These are phyloP conservation scores for Pycnonotus jocosus DNA, from an alignment of 2,113 vertebrate genomes.

Conservation along the genomic window DNA sequence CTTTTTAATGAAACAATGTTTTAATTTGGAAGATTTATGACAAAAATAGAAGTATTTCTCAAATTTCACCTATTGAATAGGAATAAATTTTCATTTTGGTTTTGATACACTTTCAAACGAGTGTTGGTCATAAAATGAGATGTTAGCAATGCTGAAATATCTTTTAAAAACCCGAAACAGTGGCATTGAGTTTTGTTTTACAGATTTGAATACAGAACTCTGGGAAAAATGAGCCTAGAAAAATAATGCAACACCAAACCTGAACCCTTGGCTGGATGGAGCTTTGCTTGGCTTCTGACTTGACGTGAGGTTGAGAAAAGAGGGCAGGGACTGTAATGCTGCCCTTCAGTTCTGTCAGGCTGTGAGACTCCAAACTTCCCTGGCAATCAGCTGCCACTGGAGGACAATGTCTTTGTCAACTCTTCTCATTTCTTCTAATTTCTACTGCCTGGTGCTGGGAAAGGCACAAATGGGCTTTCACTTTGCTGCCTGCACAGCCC, in stretches of 20 bases:
- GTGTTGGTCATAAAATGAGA: background rate
- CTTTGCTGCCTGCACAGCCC: background rate
- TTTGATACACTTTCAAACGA: background rate
- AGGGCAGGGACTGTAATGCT: background rate
- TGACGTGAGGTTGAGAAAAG: background rate
- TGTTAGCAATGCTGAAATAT: background rate
- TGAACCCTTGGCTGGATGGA: background rate
- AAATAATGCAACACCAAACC: background rate
- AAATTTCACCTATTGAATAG: background rate
- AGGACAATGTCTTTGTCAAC: background rate
- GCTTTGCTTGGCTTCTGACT: background rate
- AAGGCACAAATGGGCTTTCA: background rate
- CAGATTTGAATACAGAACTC: background rate
- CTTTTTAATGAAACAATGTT: background rate
- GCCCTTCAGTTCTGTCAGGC: background rate
- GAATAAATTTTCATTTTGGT: background rate
- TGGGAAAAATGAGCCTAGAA: background rate
- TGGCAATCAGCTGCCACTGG: background rate
- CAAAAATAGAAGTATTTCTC: background rate
- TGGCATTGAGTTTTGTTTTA: background rate
- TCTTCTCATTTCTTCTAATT: background rate
- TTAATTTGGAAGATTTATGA: background rate
- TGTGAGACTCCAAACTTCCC: background rate
- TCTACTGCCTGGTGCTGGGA: background rate
- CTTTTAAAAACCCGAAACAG: fast-evolving